phyloP scores from a whole-genome alignment of 2,888 invertebrate genomes.

The Uloborus plumipes region DNA sequence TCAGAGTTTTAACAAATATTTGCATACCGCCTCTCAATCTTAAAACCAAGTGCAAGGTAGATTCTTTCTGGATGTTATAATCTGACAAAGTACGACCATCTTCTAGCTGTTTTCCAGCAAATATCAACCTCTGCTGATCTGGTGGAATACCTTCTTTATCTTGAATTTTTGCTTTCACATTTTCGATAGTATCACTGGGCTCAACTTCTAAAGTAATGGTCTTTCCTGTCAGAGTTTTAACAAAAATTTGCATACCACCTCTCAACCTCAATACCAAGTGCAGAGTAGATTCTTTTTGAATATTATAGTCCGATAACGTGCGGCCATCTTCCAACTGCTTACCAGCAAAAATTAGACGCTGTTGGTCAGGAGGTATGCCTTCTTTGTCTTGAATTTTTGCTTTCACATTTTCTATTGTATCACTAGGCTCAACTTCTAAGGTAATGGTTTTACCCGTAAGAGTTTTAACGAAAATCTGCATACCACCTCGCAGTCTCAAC shows the following conservation, averaged over 20 bases:
- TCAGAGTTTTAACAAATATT: conserved; percentile 74
- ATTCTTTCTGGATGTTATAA: conserved; percentile 77
- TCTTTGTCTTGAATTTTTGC: conserved; percentile 93
- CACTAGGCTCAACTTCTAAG: conserved; percentile 90
- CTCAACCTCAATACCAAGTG: conserved; percentile 71
- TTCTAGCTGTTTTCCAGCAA: conserved; percentile 77
- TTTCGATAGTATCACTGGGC: conserved; percentile 92
- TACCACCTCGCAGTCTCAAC: conserved; percentile 69
- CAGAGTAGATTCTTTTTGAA: conserved; percentile 74
- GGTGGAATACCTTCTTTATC: conserved; percentile 93
- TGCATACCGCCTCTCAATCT: conserved; percentile 68
- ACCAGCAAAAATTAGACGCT: conserved; percentile 80
- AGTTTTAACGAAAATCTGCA: conserved; percentile 23
- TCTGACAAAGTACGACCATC: conserved; percentile 77
- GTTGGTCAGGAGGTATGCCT: conserved; percentile 91
- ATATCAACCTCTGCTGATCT: conserved; percentile 86
- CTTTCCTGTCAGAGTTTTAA: conserved; percentile 73
- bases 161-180: conserved; percentile 93
- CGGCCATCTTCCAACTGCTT: conserved; percentile 78
- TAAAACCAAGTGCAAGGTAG: conserved; percentile 71
- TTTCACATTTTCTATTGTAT: conserved; percentile 95
- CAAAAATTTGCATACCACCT: conserved; percentile 65
- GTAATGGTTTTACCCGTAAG: conserved; percentile 80
- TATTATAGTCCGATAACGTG: conserved; percentile 77
- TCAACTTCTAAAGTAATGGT: conserved; percentile 94